phyloP scores from a whole-genome alignment of 2,113 vertebrate species.

The Haplotaxodon microlepis region DNA sequence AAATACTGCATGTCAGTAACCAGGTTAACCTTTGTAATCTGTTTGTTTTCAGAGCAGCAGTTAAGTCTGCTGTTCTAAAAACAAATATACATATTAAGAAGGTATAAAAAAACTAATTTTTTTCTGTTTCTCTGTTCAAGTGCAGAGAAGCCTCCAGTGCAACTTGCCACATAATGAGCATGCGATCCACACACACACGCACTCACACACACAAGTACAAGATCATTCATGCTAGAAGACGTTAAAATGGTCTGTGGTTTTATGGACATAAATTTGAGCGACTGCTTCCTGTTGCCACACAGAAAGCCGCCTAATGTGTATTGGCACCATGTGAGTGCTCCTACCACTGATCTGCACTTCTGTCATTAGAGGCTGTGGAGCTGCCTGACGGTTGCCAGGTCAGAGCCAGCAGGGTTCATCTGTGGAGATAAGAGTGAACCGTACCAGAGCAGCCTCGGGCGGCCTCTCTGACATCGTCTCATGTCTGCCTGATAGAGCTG shows the following conservation, averaged over 20 bases:
- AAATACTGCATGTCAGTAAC: background rate
- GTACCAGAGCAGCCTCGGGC: conserved; percentile 58
- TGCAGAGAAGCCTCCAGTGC: background rate
- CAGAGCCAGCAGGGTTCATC: conserved; percentile 59
- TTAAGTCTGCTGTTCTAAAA: background rate
- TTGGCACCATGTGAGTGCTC: conserved; percentile 31
- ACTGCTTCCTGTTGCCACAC: conserved; percentile 28
- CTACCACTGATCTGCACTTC: conserved; percentile 34
- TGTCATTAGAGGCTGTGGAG: conserved; percentile 38
- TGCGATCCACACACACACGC: background rate
- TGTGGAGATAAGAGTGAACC: conserved; percentile 58
- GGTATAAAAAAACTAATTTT: fast-evolving
- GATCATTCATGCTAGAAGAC: background rate
- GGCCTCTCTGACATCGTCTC: conserved; percentile 48
- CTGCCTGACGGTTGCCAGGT: conserved; percentile 62
- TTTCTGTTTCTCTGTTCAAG: background rate
- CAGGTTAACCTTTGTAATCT: background rate
- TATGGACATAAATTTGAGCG: conserved; percentile 4
- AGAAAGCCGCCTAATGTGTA: conserved; percentile 29
- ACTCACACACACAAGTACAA: background rate
- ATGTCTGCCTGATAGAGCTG: conserved; percentile 41
- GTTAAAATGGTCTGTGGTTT: conserved; percentile 8
- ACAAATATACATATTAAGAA: background rate
- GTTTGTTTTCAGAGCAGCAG: background rate
- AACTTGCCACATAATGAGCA: background rate